phyloP scores from a whole-genome alignment of 2,888 invertebrate genomes.

The Drosophila dives region DNA sequence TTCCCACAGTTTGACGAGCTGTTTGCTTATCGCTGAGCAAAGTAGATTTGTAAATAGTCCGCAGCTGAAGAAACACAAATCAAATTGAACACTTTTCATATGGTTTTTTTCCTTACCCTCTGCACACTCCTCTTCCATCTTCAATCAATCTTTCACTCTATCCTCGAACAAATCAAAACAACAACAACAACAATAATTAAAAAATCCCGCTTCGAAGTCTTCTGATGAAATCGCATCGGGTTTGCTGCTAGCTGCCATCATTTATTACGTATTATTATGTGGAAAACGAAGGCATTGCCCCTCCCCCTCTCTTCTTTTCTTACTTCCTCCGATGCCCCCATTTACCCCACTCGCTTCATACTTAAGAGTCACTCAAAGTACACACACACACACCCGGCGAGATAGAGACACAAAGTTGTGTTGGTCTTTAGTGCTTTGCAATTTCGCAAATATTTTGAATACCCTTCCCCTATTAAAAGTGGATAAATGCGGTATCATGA shows the following conservation, averaged over 20 bases:
- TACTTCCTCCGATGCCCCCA: not conserved
- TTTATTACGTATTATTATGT: conserved; percentile 26
- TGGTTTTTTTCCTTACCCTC: not conserved
- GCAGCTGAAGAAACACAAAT: conserved; percentile 41
- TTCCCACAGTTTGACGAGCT: conserved; percentile 19
- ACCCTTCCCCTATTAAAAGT: not conserved
- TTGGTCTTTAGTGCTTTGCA: conserved; percentile 38
- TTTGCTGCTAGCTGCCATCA: conserved; percentile 12
- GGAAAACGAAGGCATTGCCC: conserved; percentile 18
- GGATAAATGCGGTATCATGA: not conserved
- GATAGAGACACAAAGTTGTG: conserved; percentile 1
- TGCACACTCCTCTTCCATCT: not conserved
- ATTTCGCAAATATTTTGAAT: conserved; percentile 46
- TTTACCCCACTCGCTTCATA: not conserved
- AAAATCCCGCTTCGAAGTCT: conserved; percentile 7
- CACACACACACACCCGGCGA: not conserved
- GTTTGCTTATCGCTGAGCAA: conserved; percentile 38
- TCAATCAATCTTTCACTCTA: conserved; percentile 11
- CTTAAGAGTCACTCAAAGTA: conserved; percentile 28
- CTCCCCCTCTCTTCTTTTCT: not conserved
- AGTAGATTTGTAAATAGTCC: conserved; percentile 23
- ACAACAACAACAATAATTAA: conserved; percentile 5
- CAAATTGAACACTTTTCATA: conserved; percentile 30
- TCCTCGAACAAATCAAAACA: conserved; percentile 25
- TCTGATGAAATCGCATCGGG: conserved; percentile 32